A percentile compares a stretch with the other conserved stretches of the same genome.
Conservation (phyloP, 2,888 invertebrate genomes). For the Nomada flava region DNA sequence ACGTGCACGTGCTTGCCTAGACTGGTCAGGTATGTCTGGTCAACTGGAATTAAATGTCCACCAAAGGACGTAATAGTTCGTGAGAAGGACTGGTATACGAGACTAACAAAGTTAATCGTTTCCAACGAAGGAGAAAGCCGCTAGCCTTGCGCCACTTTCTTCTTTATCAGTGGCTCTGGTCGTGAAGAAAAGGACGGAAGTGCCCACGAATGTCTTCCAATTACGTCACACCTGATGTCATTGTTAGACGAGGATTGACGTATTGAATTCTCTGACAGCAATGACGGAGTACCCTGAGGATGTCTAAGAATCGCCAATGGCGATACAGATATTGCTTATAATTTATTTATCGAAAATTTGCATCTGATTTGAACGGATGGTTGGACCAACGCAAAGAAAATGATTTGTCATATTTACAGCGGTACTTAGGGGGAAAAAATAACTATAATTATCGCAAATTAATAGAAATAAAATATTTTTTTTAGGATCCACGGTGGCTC, state of each 20-base stretch:
- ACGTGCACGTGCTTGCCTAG: constrained; percentile 4
- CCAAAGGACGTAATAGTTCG: constrained; percentile 30
- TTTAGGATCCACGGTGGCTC: too few species aligned
- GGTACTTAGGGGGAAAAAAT: too few species aligned
- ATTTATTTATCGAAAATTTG: too few species aligned
- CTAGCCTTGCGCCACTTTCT: not conserved
- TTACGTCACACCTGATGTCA: not conserved
- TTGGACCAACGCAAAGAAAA: too few species aligned
- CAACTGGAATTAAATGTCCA: constrained; percentile 37
- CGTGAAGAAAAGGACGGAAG: not conserved
- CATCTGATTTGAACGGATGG: too few species aligned
- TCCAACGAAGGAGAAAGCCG: constrained; percentile 4
- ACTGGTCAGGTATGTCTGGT: constrained; percentile 13
- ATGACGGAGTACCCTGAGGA: too few species aligned
- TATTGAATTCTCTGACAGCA: not conserved
- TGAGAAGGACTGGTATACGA: not conserved
- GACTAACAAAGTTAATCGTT: constrained; percentile 19
- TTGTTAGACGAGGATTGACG: not conserved
- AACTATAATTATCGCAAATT: too few species aligned
- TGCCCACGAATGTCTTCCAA: not conserved
- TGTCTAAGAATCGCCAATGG: too few species aligned
- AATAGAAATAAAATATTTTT: too few species aligned
- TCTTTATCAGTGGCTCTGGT: not conserved
- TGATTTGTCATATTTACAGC: too few species aligned
- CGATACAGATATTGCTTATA: too few species aligned